Evolutionary conservation across 2,888 invertebrate species (phyloP).

Genomic region (Enchytraeus crypticus): DNA sequence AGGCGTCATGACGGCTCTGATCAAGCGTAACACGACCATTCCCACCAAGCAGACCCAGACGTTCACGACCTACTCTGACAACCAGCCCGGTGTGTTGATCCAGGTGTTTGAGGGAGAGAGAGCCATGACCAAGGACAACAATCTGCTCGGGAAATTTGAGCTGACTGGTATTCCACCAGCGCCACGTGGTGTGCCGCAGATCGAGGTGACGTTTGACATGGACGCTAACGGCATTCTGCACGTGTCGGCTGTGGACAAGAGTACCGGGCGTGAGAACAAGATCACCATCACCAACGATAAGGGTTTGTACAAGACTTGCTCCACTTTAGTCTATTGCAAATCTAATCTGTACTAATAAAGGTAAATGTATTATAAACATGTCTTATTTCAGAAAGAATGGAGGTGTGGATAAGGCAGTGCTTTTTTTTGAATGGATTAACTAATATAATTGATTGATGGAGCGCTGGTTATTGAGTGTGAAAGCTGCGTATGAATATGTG

Average conservation of each 20-base stretch:
- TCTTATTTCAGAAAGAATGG: too few relatives aligned
- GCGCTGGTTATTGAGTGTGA: too few relatives aligned
- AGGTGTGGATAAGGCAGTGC: too few relatives aligned
- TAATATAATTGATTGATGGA: too few relatives aligned
- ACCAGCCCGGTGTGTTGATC: slow-evolving; percentile 97
- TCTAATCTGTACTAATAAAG: too few relatives aligned
- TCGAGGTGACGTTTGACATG: slow-evolving; percentile 52
- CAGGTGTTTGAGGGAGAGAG: slow-evolving; percentile 94
- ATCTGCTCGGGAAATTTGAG: slow-evolving; percentile 95
- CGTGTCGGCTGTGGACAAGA: slow-evolving; percentile 94
- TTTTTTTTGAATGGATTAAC: too few relatives aligned
- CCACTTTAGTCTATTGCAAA: too few relatives aligned
- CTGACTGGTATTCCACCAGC: slow-evolving; percentile 86
- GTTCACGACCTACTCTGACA: slow-evolving; percentile 97
- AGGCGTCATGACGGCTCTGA: slow-evolving; percentile 98
- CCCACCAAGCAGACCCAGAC: slow-evolving; percentile 99
- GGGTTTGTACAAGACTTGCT: too few relatives aligned
- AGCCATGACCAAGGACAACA: slow-evolving; percentile 99
- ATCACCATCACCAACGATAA: slow-evolving; percentile 98
- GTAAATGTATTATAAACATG: too few relatives aligned
- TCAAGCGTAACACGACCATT: slow-evolving; percentile 93
- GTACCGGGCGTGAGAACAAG: slow-evolving; percentile 87
- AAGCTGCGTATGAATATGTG: too few relatives aligned
- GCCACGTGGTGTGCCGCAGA: slow-evolving; percentile 51
- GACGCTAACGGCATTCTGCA: slow-evolving; percentile 52